Conservation (phyloP, 2,797 vertebrate genomes). For the Lithobates sylvaticus region DNA sequence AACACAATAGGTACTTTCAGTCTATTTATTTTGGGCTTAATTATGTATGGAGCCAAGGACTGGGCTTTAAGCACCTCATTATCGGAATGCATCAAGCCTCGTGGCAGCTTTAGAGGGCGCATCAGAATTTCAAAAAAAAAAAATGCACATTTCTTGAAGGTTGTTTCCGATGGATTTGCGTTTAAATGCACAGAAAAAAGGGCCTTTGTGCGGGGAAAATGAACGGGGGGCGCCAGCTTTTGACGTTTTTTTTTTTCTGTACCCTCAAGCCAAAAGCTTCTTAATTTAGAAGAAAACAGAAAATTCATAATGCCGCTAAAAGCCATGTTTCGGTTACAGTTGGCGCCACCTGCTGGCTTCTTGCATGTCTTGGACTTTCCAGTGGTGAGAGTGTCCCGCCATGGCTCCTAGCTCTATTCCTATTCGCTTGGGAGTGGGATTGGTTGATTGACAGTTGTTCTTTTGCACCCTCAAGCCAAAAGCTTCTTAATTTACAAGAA, state of each 20-base stretch:
- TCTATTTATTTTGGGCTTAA: slow-evolving; percentile 44
- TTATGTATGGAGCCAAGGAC: slow-evolving; percentile 30
- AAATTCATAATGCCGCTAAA: too few species aligned
- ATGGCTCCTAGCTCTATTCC: too few species aligned
- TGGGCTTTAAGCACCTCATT: slow-evolving; percentile 5
- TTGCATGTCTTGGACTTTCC: too few species aligned
- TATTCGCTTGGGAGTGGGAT: too few species aligned
- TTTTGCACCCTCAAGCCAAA: background rate
- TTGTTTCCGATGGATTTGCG: background rate
- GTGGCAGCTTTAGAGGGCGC: background rate
- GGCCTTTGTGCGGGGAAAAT: background rate
- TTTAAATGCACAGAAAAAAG: background rate
- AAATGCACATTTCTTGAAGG: background rate
- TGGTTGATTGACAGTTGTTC: background rate
- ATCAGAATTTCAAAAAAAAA: background rate
- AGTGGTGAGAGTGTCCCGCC: too few species aligned
- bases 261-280: too few species aligned
- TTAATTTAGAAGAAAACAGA: too few species aligned
- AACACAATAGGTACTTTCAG: slow-evolving; percentile 37
- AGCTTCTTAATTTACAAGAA: too few species aligned
- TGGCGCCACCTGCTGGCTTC: too few species aligned
- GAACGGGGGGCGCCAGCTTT: too few species aligned
- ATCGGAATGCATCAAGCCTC: slow-evolving; percentile 6
- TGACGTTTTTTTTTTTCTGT: background rate
- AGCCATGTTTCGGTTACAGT: too few species aligned